These are phyloP conservation scores for Galleria mellonella DNA, from an alignment of 1,140 invertebrate genomes.

Conservation along the genomic window DNA sequence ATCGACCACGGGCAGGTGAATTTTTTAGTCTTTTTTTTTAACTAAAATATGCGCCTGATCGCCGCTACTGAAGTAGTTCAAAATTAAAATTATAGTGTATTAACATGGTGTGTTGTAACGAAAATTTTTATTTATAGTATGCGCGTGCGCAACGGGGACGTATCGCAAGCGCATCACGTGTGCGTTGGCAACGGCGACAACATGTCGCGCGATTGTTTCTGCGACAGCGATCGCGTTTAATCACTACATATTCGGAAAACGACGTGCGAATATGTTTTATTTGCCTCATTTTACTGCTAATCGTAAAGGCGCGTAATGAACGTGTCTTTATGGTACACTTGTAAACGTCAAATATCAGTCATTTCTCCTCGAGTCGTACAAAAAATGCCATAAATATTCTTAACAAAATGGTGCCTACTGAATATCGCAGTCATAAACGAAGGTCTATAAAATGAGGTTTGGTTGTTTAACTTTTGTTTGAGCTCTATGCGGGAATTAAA, in stretches of 20 bases:
- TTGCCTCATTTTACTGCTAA: conserved; percentile 35
- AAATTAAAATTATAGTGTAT: conserved; percentile 63
- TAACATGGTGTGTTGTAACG: conserved; percentile 36
- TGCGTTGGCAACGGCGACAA: conserved; percentile 6
- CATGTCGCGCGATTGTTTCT: conserved; percentile 12
- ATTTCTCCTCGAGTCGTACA: conserved; percentile 39
- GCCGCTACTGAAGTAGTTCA: conserved; percentile 66
- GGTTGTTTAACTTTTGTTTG: conserved; percentile 54
- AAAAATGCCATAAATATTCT: conserved; percentile 63
- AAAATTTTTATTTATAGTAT: conserved; percentile 46
- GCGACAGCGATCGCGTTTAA: conserved; percentile 12
- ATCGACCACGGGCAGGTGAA: conserved; percentile 45
- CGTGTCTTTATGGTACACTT: conserved; percentile 57
- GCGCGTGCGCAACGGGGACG: conserved; percentile 29
- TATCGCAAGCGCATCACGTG: conserved; percentile 20
- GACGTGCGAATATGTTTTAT: conserved; percentile 48
- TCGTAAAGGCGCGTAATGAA: conserved; percentile 55
- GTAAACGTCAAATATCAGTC: conserved; percentile 64
- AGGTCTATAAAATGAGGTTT: conserved; percentile 55
- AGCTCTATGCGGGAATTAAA: conserved; percentile 38
- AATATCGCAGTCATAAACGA: conserved; percentile 57
- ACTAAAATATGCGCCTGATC: conserved; percentile 26
- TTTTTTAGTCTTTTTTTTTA: conserved; percentile 35
- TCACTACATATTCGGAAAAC: conserved; percentile 30
- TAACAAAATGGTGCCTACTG: conserved; percentile 64